Conservation (phyloP, 2,888 invertebrate genomes). For the Troides aeacus region DNA sequence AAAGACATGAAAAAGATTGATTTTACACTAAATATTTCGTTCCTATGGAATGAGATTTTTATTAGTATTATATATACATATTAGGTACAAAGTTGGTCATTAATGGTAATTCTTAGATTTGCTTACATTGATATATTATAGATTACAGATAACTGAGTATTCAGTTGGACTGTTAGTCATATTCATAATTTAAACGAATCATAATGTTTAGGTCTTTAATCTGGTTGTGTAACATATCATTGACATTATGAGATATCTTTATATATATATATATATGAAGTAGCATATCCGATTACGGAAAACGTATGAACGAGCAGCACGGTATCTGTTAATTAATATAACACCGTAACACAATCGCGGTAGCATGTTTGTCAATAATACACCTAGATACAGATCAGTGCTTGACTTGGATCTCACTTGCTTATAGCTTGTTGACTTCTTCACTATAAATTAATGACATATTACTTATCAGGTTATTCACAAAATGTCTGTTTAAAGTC, state of each 20-base stretch:
- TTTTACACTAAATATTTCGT: too few species aligned
- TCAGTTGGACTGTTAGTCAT: too few species aligned
- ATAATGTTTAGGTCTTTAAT: neutral
- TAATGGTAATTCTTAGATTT: neutral
- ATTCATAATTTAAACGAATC: neutral
- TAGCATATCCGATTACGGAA: slow-evolving; percentile 6
- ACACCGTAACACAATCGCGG: neutral
- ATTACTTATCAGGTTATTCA: neutral
- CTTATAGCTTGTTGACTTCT: neutral
- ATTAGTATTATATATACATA: neutral
- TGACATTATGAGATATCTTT: neutral
- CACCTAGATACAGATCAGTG: neutral
- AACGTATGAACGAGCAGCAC: neutral
- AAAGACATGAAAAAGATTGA: too few species aligned
- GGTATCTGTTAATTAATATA: neutral
- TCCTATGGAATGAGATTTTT: neutral
- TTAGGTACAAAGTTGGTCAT: neutral
- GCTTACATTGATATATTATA: neutral
- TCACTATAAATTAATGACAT: neutral
- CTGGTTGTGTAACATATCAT: neutral
- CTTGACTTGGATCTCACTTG: slow-evolving; percentile 1
- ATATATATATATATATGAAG: neutral
- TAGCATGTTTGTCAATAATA: neutral
- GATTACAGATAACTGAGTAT: too few species aligned
- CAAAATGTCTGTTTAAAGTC: too few species aligned